These are phyloP conservation scores for Tubulanus polymorphus DNA, from an alignment of 2,888 invertebrate species.

Conservation along the genomic window DNA sequence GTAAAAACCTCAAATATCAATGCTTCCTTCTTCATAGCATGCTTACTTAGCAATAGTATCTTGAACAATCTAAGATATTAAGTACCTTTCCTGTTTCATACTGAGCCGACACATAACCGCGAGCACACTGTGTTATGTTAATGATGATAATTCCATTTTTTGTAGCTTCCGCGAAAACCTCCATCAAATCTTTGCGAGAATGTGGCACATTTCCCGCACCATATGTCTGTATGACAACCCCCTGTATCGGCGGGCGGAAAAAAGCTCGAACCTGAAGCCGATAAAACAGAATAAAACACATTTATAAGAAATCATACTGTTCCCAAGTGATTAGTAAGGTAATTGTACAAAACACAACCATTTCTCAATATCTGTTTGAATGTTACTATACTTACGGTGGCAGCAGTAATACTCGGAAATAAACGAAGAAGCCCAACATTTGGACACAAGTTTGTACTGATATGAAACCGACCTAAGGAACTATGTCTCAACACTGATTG, in stretches of 20 bases:
- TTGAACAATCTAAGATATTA: background rate
- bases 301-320: background rate
- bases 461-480: slow-evolving; percentile 64
- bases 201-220: slow-evolving; percentile 91
- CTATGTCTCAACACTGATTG: slow-evolving; percentile 63
- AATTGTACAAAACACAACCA: background rate
- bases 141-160: slow-evolving; percentile 73
- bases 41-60: background rate
- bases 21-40: too few species aligned
- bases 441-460: slow-evolving; percentile 68
- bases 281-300: background rate
- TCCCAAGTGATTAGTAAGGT: background rate
- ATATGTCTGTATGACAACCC: slow-evolving; percentile 86
- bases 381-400: slow-evolving; percentile 58
- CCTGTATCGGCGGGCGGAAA: slow-evolving; percentile 65
- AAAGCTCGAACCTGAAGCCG: slow-evolving; percentile 54
- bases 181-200: slow-evolving; percentile 73
- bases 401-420: slow-evolving; percentile 84
- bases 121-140: slow-evolving; percentile 86
- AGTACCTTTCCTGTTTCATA: slow-evolving; percentile 79
- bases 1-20: too few species aligned
- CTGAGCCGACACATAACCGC: slow-evolving; percentile 72
- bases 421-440: slow-evolving; percentile 83
- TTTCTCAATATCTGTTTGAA: too few species aligned
- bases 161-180: slow-evolving; percentile 68